phyloP scores from a whole-genome alignment of 2,888 invertebrate species.

The Acheta domesticus region DNA sequence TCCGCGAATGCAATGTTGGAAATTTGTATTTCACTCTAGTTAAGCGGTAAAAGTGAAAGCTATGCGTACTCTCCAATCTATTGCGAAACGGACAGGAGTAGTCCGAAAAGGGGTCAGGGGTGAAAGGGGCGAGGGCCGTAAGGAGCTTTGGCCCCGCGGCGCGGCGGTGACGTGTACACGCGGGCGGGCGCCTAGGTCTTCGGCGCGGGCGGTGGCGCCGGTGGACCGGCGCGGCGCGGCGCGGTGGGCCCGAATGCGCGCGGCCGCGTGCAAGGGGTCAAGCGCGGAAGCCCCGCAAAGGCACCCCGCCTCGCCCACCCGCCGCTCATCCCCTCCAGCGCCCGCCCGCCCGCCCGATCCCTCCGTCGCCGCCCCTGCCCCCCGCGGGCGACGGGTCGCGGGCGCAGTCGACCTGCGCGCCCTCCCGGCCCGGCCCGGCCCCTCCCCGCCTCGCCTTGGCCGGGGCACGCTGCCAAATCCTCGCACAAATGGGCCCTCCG shows the following conservation, averaged over 20 bases:
- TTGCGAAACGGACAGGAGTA: too few relatives aligned
- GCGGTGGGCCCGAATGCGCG: not conserved
- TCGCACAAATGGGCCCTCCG: not conserved
- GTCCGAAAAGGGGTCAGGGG: too few relatives aligned
- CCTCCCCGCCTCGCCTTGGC: not conserved
- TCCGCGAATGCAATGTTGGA: too few relatives aligned
- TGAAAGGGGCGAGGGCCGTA: too few relatives aligned
- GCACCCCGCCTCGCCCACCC: not conserved
- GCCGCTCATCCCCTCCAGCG: not conserved
- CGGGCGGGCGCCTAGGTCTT: too few relatives aligned
- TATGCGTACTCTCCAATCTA: too few relatives aligned
- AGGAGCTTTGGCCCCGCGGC: too few relatives aligned
- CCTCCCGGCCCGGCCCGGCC: not conserved
- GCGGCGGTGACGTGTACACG: too few relatives aligned
- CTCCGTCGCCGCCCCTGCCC: not conserved
- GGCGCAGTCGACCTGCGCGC: not conserved
- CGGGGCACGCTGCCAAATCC: not conserved
- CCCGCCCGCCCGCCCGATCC: not conserved
- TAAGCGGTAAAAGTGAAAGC: too few relatives aligned
- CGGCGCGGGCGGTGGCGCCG: not conserved
- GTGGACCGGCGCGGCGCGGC: not conserved
- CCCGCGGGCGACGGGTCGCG: not conserved
- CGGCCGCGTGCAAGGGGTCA: slow-evolving; percentile 2
- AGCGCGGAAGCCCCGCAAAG: not conserved
- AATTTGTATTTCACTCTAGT: too few relatives aligned